Evolutionary conservation across 2,888 invertebrate species (phyloP), one percentile per base, ranked within the genome.

Genomic region (Schizaphis graminum): DNA sequence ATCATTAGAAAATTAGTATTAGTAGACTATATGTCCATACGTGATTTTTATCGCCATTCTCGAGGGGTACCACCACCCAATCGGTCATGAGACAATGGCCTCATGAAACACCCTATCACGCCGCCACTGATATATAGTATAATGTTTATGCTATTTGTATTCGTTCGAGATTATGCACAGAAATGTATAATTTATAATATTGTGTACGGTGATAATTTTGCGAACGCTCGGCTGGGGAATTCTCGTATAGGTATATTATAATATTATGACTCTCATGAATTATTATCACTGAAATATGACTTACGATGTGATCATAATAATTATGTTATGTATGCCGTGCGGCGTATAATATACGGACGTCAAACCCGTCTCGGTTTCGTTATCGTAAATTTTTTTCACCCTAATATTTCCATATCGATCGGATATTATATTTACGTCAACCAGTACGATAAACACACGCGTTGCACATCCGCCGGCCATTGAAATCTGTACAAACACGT

Each of bases 361-460:
- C 77, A 77, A 77, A 77, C 77, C 77, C 77, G 77, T 77, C 77
- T 77, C 21, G 77, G 35, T 77, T 77, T 77, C 21, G 77, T 77
- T 77, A 77, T 35, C 35, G 35, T 35, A 7, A 35, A 35, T 77
- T 11, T 53, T 53, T 77, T 77, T 77, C 8, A 35, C 35, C 77
- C 35, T 7, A 77, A 77, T 77, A 77, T 41, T 77, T 77, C 77
- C 77, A 77, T 77, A 41, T 77, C 67, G 35, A 77, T 77, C 16
- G 67, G 35, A 35, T 35, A 67, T 67, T n/a, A n/a, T n/a, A 77
- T 77, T 77, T 77, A 77, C 35, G 56, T 77, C 35, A 77, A 77
- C 77, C 35, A 77, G 77, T 35, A 35, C 77, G 77, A 77, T 77
- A 77, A 77, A 77, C 77, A 77, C 77, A 35, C 77, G 35, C 35